Evolutionary conservation across 2,113 vertebrate species (phyloP), one percentile per base, ranked within the genome.

Genomic region (Trachemys scripta): DNA sequence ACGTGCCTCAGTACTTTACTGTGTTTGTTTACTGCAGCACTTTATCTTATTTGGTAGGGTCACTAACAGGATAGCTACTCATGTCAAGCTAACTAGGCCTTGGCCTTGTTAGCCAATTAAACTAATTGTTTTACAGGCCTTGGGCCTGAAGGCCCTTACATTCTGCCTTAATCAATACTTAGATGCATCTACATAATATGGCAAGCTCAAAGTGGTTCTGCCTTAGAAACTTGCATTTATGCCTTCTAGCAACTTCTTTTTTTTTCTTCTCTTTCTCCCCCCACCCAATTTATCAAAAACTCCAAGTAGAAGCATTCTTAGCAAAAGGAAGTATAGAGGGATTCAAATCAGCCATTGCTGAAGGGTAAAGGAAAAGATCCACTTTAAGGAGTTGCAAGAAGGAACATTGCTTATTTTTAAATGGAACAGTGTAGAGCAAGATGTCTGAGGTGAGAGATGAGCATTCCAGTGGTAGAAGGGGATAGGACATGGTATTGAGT

Each of bases 201-300:
- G 29, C 27, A 62, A 31, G 16, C 62, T 69, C 62, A 69, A 31
- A 16, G 45, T 80, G 56, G 20, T 80, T 84, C 62, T 92, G 1
- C 0, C 31, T 88, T 82, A 0, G 2, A 69, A 45, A 84, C n/a
- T 1, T 25, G 6, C 6, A 4, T 10, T 10, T 38, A 1, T 57
- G 84, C 57, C n/a, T 85, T 88, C 51, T 72, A 79, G 35, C 47
- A 59, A 53, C 22, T 11, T 59, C 47, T 89, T 80, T 82, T 85
- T 81, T 93, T 83, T 81, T 4, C 35, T 8, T 16, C 19, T 9
- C 65, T 69, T 38, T 20, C 9, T 69, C 4, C 4, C 57, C 5
- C 12, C 1, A 19, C 62, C 31, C 10, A 24, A 42, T 9, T 65
- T 22, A 54, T 42, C 42, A 69, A 29, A 91, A 79, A 22, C 72